Conservation (phyloP, 2,888 invertebrate genomes). For the Oligia latruncula region DNA sequence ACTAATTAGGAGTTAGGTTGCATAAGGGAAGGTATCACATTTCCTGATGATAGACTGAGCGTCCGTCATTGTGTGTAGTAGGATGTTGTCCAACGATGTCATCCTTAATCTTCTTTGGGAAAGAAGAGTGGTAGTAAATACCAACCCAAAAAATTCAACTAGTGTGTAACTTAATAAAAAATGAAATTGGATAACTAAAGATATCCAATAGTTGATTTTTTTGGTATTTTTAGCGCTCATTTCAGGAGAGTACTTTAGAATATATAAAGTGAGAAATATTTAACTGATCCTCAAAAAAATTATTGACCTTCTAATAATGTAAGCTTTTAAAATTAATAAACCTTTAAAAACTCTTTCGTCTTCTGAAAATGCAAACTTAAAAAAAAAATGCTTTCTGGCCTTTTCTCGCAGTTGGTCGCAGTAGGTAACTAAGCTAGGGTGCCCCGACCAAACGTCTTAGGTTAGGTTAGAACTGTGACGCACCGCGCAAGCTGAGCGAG, state of each 20-base stretch:
- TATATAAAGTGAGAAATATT: not conserved
- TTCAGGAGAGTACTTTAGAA: too few species aligned
- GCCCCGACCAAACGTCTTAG: not conserved
- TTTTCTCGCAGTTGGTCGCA: not conserved
- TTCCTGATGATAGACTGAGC: constrained; percentile 39
- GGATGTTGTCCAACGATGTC: not conserved
- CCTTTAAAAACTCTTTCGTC: too few species aligned
- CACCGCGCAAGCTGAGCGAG: not conserved
- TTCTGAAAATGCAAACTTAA: too few species aligned
- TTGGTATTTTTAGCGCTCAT: too few species aligned
- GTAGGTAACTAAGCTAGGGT: not conserved
- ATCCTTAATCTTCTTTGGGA: not conserved
- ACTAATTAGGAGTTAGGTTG: constrained; percentile 49
- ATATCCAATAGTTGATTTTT: too few species aligned
- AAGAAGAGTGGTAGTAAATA: not conserved
- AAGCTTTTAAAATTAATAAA: too few species aligned
- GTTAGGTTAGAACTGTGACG: not conserved
- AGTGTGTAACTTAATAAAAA: too few species aligned
- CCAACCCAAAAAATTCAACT: too few species aligned
- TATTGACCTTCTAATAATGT: not conserved
- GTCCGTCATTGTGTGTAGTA: constrained; percentile 5
- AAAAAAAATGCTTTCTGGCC: too few species aligned
- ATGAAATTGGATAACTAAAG: too few species aligned
- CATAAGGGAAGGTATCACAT: constrained; percentile 37
- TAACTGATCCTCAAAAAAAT: not conserved